Evolutionary conservation across 1,140 invertebrate species (phyloP), one percentile per base, ranked within the genome.

Genomic region (Geopemphigus sp.): DNA sequence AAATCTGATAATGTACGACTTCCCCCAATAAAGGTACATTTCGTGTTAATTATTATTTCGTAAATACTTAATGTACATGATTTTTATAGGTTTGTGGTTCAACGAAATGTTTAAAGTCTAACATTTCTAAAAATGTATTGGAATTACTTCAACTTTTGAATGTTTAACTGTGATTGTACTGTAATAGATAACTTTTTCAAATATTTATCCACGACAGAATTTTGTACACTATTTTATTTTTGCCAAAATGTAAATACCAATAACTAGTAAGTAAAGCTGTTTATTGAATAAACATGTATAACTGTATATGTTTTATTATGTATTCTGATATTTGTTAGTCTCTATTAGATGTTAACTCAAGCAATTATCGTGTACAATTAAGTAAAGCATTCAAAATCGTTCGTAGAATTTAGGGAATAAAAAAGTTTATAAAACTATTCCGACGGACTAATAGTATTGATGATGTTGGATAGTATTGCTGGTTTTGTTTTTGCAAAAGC

Each of bases 1-100:
- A 61, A 76, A 61, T 76, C 73, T 8, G 26, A 76, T 1, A 61
- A 76, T 47, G 14, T 6, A 26, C 12, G 32, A 59, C 73, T 76
- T 24, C 73, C 73, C 1, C 8, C 54, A 22, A 76, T 76, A 12
- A 76, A 76, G 32, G 73, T 76, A 61, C 5, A 15, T 32, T 22
- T 47, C 11, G 14, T n/a, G 10, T 70, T 15, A 14, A 66, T 22
- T 66, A 47, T 47, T 45, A 0, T 14, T 45, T 8, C 5, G 22
- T 11, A 66, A n/a, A 5, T 66, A 26, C 14, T 50, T 10, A 53
- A 26, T 47, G 26, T 61, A 0, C 24, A n/a, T 59, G 1, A 26
- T 59, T 76, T n/a, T n/a, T 76, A 17, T 10, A 76, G 73, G 56
- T 76, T 76, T 76, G 8, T 10, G 14, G 73, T 76, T 59, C 54